Evolutionary conservation across 2,797 vertebrate genomes (phyloP).

Genomic region (Brachyalestes nurse): DNA sequence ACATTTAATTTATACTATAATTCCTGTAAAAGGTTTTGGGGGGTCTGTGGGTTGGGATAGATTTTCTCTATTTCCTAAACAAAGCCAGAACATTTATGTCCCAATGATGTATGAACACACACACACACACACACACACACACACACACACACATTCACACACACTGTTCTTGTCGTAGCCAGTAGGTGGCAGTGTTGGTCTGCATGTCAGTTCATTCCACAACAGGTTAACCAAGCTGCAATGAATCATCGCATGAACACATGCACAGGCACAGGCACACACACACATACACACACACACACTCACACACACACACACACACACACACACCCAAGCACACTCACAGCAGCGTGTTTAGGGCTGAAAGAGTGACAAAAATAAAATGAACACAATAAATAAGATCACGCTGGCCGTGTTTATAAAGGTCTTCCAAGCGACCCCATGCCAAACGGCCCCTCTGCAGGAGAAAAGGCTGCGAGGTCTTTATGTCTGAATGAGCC

Average conservation of each 20-base stretch:
- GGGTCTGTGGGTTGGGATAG: no score
- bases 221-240: slow-evolving; percentile 68
- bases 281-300: slow-evolving; percentile 16
- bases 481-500: neutral
- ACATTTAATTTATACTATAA: no score
- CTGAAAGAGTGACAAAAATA: neutral
- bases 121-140: slow-evolving; percentile 26
- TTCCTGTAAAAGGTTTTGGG: no score
- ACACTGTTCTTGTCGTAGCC: slow-evolving; percentile 51
- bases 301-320: no score
- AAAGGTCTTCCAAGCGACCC: neutral
- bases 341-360: neutral
- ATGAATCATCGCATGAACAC: slow-evolving; percentile 59
- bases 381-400: slow-evolving; percentile 12
- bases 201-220: slow-evolving; percentile 64
- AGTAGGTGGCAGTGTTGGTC: slow-evolving; percentile 75
- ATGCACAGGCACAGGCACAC: slow-evolving; percentile 46
- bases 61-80: no score
- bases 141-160: slow-evolving; percentile 23
- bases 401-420: neutral
- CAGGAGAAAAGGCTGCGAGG: neutral
- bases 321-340: no score
- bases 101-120: neutral
- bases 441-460: neutral
- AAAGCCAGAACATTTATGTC: neutral